A percentile compares a stretch with the other conserved stretches of the same genome.
Conservation (phyloP, 2,797 vertebrate species). For the Muscicapa striata region DNA sequence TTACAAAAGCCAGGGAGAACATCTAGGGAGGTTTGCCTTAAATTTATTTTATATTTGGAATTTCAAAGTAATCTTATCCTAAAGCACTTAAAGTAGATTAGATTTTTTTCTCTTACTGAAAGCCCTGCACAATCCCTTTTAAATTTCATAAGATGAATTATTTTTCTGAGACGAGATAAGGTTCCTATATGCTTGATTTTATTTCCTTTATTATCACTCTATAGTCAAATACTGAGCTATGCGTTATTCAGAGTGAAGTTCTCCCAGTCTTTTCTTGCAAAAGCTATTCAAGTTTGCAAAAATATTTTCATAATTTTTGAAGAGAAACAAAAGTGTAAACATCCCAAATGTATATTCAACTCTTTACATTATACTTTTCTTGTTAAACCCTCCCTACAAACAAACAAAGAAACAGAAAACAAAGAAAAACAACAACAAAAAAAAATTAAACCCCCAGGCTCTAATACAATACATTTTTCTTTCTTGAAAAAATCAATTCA, state of each 20-base stretch:
- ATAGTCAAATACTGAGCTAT: not conserved
- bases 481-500: not conserved
- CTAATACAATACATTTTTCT: not conserved
- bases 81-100: not conserved
- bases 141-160: not conserved
- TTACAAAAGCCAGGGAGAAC: not conserved
- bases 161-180: not conserved
- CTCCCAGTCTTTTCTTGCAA: not conserved
- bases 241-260: not conserved
- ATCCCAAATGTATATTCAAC: not conserved
- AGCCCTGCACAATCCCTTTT: not conserved
- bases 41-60: not conserved
- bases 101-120: not conserved
- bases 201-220: not conserved
- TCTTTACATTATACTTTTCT: not conserved
- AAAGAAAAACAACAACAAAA: not conserved
- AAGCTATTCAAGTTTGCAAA: not conserved
- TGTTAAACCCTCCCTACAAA: not conserved
- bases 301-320: not conserved
- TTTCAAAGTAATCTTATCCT: not conserved
- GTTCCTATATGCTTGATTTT: not conserved
- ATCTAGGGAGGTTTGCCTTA: not conserved
- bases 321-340: not conserved
- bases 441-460: not conserved
- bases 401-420: fast-evolving